Conservation (phyloP, 2,113 vertebrate species). For the Pteruthius melanotis region DNA sequence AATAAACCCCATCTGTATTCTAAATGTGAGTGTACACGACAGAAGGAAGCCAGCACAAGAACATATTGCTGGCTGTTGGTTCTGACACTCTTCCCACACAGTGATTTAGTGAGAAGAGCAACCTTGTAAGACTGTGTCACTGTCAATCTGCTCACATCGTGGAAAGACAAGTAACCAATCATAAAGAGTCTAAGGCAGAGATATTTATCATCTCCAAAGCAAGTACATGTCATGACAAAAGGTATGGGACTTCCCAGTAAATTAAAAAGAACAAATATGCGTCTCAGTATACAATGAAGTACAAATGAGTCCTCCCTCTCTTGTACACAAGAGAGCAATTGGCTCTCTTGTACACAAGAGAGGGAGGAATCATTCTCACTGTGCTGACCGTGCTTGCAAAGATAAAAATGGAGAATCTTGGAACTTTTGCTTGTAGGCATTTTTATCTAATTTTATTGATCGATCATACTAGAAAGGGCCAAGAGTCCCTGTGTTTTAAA, state of each 20-base stretch:
- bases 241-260: neutral
- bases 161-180: neutral
- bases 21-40: neutral
- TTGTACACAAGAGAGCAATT: no score
- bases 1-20: neutral
- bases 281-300: neutral
- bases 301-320: no score
- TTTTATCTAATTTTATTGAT: neutral
- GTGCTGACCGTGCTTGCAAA: neutral
- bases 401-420: neutral
- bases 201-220: neutral
- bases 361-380: neutral
- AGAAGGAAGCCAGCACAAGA: neutral
- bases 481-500: neutral
- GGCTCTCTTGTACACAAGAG: no score
- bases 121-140: neutral
- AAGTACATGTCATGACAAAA: neutral
- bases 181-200: neutral
- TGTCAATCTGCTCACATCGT: neutral
- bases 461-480: neutral
- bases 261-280: neutral
- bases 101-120: neutral
- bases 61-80: conserved; percentile 31
- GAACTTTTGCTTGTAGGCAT: neutral
- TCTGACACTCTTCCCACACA: neutral